Conservation (phyloP, 2,797 vertebrate species). For the Taenioides sp. region DNA sequence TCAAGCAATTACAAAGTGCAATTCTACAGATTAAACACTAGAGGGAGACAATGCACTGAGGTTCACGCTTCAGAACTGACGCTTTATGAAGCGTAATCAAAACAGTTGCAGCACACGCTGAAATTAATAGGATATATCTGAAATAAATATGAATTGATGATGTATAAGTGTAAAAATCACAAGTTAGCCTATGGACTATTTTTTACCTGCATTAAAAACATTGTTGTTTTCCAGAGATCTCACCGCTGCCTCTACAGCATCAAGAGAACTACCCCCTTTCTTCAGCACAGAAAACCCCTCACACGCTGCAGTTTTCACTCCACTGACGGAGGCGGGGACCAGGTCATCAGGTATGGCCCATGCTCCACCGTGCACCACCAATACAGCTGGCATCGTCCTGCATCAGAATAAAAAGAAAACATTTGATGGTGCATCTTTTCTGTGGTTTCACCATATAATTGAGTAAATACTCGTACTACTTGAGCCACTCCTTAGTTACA, state of each 20-base stretch:
- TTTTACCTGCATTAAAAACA: conserved; percentile 73
- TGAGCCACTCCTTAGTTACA: background rate
- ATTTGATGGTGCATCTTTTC: background rate
- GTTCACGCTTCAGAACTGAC: background rate
- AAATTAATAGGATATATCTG: background rate
- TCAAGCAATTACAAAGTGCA: conserved; percentile 5
- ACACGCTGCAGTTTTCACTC: conserved; percentile 72
- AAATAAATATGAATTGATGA: background rate
- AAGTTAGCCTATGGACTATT: background rate
- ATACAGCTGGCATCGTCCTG: conserved; percentile 68
- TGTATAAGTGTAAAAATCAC: background rate
- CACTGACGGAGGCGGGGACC: conserved; percentile 62
- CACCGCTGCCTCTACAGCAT: conserved; percentile 80
- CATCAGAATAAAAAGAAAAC: background rate
- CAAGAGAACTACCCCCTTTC: conserved; percentile 67
- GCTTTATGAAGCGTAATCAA: background rate
- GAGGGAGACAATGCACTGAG: conserved; percentile 39
- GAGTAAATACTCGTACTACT: too few species aligned
- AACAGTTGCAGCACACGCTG: background rate
- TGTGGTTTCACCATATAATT: too few species aligned
- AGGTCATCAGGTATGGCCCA: conserved; percentile 78
- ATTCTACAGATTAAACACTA: conserved; percentile 31
- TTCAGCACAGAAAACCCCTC: conserved; percentile 65
- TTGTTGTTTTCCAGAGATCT: conserved; percentile 73
- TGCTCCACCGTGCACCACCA: conserved; percentile 82